Evolutionary conservation across 1,140 invertebrate genomes (phyloP).

Genomic region (Lepidurus packardi): DNA sequence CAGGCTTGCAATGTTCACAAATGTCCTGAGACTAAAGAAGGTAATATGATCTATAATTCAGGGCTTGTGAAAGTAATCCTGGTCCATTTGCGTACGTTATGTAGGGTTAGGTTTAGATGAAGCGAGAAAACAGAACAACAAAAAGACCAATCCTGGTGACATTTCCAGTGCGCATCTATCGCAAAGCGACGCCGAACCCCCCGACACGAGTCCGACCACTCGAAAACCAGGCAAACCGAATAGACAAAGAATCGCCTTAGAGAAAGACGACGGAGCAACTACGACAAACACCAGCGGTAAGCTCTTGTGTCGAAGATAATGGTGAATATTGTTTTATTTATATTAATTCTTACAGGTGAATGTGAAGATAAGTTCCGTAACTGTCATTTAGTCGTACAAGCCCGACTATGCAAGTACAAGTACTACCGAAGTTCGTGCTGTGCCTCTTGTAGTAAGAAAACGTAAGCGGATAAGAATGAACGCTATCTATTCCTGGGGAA

Average conservation of each 20-base stretch:
- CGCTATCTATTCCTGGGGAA: not conserved
- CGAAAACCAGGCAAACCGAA: not conserved
- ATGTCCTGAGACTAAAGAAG: conserved; percentile 43
- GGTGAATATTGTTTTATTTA: conserved; percentile 36
- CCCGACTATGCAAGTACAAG: conserved; percentile 69
- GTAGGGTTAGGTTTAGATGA: not conserved
- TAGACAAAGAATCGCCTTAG: not conserved
- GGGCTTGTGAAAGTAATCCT: not conserved
- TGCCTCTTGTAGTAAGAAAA: conserved; percentile 52
- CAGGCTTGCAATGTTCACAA: conserved; percentile 57
- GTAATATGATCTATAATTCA: not conserved
- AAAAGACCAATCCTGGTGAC: not conserved
- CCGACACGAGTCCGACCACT: not conserved
- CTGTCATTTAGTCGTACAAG: conserved; percentile 68
- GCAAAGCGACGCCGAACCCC: not conserved
- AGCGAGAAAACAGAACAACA: not conserved
- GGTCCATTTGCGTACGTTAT: not conserved
- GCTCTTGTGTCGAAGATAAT: not conserved
- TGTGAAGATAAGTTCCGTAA: conserved; percentile 67
- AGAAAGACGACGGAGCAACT: not conserved
- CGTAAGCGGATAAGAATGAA: conserved; percentile 5
- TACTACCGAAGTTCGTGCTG: conserved; percentile 76
- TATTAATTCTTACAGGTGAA: conserved; percentile 41
- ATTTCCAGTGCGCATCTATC: not conserved
- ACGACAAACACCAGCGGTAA: not conserved